These are phyloP conservation scores for Galerucella calmariensis DNA, from an alignment of 2,888 invertebrate species.

Conservation along the genomic window DNA sequence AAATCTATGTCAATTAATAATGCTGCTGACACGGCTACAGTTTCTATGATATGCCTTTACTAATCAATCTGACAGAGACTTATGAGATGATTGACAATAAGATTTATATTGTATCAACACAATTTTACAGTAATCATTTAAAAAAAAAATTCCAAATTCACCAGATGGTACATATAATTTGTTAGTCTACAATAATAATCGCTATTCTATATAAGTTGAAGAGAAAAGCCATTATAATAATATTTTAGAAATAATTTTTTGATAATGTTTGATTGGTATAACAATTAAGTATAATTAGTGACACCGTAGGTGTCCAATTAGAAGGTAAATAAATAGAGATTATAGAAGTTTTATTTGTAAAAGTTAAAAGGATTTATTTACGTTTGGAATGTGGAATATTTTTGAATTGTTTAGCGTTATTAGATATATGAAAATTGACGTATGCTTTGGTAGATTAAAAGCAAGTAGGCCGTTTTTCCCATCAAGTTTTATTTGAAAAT, in stretches of 20 bases:
- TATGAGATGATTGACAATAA: neutral
- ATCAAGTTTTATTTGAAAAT: no score
- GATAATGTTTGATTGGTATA: neutral
- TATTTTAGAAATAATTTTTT: conserved; percentile 4
- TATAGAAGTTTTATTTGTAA: neutral
- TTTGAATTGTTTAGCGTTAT: neutral
- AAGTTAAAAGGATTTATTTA: neutral
- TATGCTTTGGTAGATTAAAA: no score
- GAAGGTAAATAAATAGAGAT: neutral
- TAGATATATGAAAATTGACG: no score
- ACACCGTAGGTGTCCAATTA: conserved; percentile 13
- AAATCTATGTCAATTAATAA: conserved; percentile 7
- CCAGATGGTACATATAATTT: conserved; percentile 11
- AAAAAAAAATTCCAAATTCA: neutral
- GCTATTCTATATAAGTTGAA: neutral
- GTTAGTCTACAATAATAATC: neutral
- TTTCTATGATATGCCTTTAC: neutral
- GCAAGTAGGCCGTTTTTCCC: no score
- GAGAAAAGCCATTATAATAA: neutral
- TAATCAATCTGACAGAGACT: conserved; percentile 1
- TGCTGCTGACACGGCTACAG: neutral
- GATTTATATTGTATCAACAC: conserved; percentile 6
- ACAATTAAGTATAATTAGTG: conserved; percentile 8
- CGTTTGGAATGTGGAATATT: neutral
- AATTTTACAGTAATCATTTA: neutral